phyloP scores from a whole-genome alignment of 1,140 invertebrate species.

The Aricia agestis region DNA sequence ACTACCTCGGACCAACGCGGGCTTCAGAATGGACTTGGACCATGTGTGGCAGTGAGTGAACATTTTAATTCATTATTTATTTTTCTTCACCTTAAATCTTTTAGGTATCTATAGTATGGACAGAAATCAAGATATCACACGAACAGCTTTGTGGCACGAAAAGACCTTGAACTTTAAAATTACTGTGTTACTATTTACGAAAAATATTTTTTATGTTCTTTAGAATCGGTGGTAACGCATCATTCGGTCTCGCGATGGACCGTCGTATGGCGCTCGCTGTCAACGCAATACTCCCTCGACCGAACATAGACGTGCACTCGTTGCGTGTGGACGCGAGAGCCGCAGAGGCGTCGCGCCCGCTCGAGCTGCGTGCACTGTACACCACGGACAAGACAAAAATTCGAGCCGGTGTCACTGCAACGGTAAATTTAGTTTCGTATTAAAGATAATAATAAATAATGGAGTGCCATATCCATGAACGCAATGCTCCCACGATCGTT shows the following conservation, averaged over 20 bases:
- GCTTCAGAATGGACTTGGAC: conserved; percentile 67
- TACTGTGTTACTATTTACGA: neutral
- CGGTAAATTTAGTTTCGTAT: conserved; percentile 37
- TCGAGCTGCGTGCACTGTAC: conserved; percentile 72
- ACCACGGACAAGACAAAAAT: conserved; percentile 67
- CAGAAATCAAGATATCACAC: too few species aligned
- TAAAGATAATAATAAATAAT: too few species aligned
- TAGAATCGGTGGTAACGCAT: conserved; percentile 77
- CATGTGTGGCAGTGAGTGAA: conserved; percentile 66
- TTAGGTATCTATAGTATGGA: too few species aligned
- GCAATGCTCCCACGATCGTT: neutral
- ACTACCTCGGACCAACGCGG: conserved; percentile 47
- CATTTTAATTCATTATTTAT: neutral
- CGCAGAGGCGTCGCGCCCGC: conserved; percentile 59
- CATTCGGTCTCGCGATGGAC: conserved; percentile 65
- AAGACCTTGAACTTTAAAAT: too few species aligned
- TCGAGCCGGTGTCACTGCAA: conserved; percentile 47
- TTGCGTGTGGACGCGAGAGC: conserved; percentile 64
- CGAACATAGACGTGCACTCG: conserved; percentile 79
- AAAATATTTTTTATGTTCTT: neutral
- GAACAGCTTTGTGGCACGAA: too few species aligned
- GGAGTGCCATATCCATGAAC: too few species aligned
- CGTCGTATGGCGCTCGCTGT: conserved; percentile 74
- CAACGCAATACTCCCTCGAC: conserved; percentile 78
- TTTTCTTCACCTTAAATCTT: neutral